phyloP scores from a whole-genome alignment of 2,888 invertebrate species.

The Ennomos erosarius region DNA sequence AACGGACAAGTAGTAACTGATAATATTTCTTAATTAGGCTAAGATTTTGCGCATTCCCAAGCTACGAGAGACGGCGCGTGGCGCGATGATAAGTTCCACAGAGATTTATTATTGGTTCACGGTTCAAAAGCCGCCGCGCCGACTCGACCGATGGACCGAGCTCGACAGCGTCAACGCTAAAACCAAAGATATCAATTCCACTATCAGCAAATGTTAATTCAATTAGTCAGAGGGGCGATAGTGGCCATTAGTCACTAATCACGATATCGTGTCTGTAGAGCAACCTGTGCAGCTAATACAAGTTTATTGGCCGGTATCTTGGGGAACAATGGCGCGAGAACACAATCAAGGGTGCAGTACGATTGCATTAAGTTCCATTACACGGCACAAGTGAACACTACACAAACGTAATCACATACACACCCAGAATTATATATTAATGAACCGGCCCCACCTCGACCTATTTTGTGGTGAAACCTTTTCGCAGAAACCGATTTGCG shows the following conservation, averaged over 20 bases:
- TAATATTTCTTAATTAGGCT: conserved; percentile 43
- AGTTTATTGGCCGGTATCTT: conserved; percentile 44
- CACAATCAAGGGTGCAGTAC: conserved; percentile 52
- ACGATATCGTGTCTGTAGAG: conserved; percentile 29
- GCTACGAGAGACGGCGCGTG: conserved; percentile 1
- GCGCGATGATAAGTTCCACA: conserved; percentile 37
- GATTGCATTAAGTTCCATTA: conserved; percentile 56
- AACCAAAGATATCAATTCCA: conserved; percentile 43
- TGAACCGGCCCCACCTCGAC: conserved; percentile 14
- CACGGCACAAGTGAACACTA: conserved; percentile 7
- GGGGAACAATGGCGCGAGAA: conserved; percentile 53
- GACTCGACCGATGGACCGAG: not conserved
- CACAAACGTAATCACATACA: conserved; percentile 16
- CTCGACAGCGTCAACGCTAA: conserved; percentile 17
- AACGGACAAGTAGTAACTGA: conserved; percentile 37
- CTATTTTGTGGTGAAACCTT: conserved; percentile 16
- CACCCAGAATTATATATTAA: conserved; percentile 14
- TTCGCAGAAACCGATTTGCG: conserved; percentile 8
- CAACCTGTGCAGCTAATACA: conserved; percentile 39
- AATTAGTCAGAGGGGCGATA: conserved; percentile 39
- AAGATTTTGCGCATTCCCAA: conserved; percentile 12
- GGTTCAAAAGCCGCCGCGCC: conserved; percentile 14
- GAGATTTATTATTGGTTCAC: conserved; percentile 39
- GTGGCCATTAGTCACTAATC: conserved; percentile 32
- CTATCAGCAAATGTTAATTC: conserved; percentile 45